phyloP scores from a whole-genome alignment of 2,113 vertebrate species.

The Piprites chloris region DNA sequence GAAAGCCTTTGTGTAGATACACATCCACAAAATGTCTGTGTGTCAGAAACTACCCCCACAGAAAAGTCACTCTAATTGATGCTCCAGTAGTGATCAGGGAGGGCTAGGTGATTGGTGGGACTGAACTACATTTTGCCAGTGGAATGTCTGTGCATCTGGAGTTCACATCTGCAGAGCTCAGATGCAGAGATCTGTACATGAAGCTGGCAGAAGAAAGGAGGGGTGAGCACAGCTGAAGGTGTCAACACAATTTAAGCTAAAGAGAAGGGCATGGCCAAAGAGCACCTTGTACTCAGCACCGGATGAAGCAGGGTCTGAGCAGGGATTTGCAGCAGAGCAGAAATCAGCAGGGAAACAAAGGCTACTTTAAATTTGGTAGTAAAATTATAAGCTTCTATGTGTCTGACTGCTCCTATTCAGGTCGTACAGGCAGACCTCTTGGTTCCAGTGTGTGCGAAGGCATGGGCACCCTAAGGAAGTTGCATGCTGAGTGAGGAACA shows the following conservation, averaged over 20 bases:
- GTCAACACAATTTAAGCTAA: not conserved
- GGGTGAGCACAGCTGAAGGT: not conserved
- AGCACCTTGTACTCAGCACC: not conserved
- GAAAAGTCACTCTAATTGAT: not conserved
- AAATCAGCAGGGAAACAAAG: not conserved
- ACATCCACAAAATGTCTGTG: rapidly evolving
- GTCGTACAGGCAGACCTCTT: not conserved
- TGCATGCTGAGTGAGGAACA: not conserved
- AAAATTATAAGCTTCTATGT: not conserved
- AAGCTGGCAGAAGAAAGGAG: not conserved
- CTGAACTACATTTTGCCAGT: not conserved
- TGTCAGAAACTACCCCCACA: not conserved
- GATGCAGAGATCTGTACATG: not conserved
- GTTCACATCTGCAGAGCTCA: not conserved
- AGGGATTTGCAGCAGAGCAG: not conserved
- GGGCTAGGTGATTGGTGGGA: not conserved
- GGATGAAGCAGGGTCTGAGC: not conserved
- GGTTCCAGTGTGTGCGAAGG: not conserved
- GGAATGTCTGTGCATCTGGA: not conserved
- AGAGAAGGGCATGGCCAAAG: not conserved
- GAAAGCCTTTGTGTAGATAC: not conserved
- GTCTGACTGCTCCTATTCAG: not conserved
- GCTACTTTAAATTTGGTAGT: not conserved
- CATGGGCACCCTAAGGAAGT: not conserved
- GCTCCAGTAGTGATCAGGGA: not conserved